Conservation (phyloP, 1,140 invertebrate genomes). For the Brachionus paranguensis region DNA sequence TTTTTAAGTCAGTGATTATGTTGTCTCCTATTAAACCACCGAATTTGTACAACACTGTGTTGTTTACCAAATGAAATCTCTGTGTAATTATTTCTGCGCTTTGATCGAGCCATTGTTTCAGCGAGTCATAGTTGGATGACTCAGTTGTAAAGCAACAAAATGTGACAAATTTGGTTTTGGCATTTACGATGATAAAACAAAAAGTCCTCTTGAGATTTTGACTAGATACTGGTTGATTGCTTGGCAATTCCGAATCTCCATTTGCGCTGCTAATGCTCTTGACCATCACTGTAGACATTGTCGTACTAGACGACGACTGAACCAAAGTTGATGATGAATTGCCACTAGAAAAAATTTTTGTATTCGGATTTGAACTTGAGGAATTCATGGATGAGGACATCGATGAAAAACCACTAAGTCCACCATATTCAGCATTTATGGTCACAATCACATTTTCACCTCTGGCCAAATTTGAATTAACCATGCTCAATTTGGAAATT, state of each 20-base stretch:
- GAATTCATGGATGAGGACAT: conserved; percentile 11
- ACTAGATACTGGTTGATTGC: not conserved
- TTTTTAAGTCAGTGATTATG: not conserved
- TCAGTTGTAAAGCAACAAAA: conserved; percentile 1
- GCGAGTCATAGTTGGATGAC: not conserved
- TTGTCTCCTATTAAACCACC: conserved; percentile 31
- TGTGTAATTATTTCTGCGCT: not conserved
- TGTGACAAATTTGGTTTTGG: not conserved
- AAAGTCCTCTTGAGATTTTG: conserved; percentile 1
- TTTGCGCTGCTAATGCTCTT: not conserved
- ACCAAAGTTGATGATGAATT: not conserved
- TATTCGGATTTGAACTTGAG: not conserved
- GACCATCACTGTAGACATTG: not conserved
- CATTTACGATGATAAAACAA: conserved; percentile 8
- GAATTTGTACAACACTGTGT: conserved; percentile 37
- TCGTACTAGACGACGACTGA: not conserved
- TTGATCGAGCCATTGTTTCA: conserved; percentile 31
- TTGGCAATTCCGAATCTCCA: conserved; percentile 3
- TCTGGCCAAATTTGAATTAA: not conserved
- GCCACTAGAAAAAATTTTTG: not conserved
- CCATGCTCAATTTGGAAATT: not conserved
- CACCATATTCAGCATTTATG: not conserved
- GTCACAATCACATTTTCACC: not conserved
- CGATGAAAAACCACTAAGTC: not conserved
- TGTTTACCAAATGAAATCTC: conserved; percentile 30